Conservation (phyloP, 2,888 invertebrate genomes). For the Agrochola litura region DNA sequence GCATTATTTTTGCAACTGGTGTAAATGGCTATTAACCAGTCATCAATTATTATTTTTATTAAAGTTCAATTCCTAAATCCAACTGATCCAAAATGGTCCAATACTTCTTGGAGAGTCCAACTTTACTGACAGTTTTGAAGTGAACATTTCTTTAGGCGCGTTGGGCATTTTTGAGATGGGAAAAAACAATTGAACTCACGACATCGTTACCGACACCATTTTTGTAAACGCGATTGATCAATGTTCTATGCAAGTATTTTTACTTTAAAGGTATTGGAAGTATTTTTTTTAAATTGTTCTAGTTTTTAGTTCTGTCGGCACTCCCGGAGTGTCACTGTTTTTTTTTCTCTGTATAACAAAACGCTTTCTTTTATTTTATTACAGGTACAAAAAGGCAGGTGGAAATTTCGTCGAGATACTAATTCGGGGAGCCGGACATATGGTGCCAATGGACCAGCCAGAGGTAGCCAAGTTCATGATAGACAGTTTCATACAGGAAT, state of each 20-base stretch:
- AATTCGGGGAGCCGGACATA: slow-evolving; percentile 90
- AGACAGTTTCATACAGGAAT: slow-evolving; percentile 71
- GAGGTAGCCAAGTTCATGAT: slow-evolving; percentile 72
- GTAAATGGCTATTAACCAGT: not conserved
- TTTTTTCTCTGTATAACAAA: not conserved
- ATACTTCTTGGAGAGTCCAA: not conserved
- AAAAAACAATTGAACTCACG: no score
- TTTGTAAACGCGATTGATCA: no score
- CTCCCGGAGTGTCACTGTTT: no score
- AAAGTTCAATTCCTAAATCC: not conserved
- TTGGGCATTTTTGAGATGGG: no score
- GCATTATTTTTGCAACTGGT: not conserved
- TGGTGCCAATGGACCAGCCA: slow-evolving; percentile 90
- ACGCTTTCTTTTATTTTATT: no score
- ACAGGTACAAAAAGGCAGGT: slow-evolving; percentile 84
- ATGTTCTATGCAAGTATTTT: no score
- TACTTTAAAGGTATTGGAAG: no score
- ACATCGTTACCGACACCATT: no score
- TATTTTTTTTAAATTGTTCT: no score
- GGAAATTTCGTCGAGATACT: slow-evolving; percentile 88
- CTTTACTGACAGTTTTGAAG: no score
- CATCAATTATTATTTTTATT: not conserved
- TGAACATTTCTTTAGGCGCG: no score
- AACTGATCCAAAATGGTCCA: not conserved
- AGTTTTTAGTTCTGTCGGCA: no score